These are phyloP conservation scores for Helicorthomorpha holstii DNA, from an alignment of 1,140 invertebrate species.

Conservation along the genomic window DNA sequence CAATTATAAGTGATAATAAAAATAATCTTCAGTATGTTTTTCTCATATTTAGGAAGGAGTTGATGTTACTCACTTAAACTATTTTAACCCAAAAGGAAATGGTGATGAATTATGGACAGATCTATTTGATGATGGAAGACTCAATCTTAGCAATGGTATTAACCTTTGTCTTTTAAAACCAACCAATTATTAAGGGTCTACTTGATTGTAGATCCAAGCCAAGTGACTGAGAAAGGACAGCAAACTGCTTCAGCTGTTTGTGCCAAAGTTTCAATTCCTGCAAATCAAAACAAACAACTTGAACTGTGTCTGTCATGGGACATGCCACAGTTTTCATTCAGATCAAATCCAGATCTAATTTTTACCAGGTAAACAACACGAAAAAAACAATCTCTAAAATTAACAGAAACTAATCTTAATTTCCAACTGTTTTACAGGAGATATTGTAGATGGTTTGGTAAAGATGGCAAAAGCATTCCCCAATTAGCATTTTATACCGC, in stretches of 20 bases:
- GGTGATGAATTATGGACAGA: conserved; percentile 44
- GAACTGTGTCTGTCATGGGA: conserved; percentile 71
- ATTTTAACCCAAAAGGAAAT: conserved; percentile 43
- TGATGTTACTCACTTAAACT: conserved; percentile 36
- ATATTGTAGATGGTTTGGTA: conserved; percentile 67
- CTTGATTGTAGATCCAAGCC: conserved; percentile 9
- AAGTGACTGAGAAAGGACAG: conserved; percentile 20
- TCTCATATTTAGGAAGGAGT: conserved; percentile 31
- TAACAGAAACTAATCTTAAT: too few species aligned
- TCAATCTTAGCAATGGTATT: conserved; percentile 23
- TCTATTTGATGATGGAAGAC: conserved; percentile 36
- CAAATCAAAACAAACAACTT: conserved; percentile 32
- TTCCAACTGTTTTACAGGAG: conserved; percentile 48
- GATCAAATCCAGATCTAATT: too few species aligned
- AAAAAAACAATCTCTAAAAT: too few species aligned
- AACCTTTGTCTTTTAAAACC: conserved; percentile 4
- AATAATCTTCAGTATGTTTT: not conserved
- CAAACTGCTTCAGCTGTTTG: conserved; percentile 26
- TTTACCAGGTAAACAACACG: too few species aligned
- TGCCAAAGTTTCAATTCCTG: conserved; percentile 24
- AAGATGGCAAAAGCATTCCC: conserved; percentile 43
- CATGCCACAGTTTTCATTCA: conserved; percentile 64
- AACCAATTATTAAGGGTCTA: too few species aligned
- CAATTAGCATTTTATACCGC: conserved; percentile 57
- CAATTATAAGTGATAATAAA: not conserved